Conservation (phyloP, 2,797 vertebrate species). For the Enteromius fasciolatus region DNA sequence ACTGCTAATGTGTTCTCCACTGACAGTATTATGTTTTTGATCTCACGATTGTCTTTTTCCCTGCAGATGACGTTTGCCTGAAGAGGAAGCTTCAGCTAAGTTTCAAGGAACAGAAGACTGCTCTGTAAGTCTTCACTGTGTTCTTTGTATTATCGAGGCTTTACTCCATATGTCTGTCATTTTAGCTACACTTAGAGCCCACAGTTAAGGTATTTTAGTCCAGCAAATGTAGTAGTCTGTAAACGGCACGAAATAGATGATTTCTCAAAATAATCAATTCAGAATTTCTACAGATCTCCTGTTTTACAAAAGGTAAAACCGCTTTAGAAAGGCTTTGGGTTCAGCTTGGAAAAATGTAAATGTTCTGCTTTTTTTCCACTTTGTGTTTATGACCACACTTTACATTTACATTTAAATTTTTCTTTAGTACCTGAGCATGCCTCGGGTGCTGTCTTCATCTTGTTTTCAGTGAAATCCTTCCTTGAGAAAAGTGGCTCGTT, state of each 20-base stretch:
- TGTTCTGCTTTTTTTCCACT: neutral
- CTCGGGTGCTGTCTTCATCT: constrained; percentile 16
- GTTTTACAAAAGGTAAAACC: neutral
- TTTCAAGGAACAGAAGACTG: constrained; percentile 71
- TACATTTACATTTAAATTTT: constrained; percentile 3
- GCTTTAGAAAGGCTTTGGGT: neutral
- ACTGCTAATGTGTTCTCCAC: neutral
- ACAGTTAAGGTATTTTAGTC: neutral
- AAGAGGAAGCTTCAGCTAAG: constrained; percentile 44
- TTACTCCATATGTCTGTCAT: constrained; percentile 60
- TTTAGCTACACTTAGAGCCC: neutral
- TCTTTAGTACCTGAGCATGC: neutral
- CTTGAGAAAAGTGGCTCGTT: constrained; percentile 4
- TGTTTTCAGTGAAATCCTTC: constrained; percentile 15
- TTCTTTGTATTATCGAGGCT: constrained; percentile 46
- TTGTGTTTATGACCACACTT: neutral
- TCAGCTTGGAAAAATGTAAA: neutral
- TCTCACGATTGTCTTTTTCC: constrained; percentile 14
- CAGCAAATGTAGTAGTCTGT: neutral
- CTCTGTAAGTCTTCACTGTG: constrained; percentile 73
- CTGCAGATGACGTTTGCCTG: constrained; percentile 34
- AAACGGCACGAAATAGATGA: neutral
- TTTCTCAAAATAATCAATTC: neutral
- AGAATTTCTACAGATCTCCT: neutral
- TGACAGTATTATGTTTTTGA: constrained; percentile 13